Conservation (phyloP, 2,797 vertebrate species). For the Harpagifer antarcticus region DNA sequence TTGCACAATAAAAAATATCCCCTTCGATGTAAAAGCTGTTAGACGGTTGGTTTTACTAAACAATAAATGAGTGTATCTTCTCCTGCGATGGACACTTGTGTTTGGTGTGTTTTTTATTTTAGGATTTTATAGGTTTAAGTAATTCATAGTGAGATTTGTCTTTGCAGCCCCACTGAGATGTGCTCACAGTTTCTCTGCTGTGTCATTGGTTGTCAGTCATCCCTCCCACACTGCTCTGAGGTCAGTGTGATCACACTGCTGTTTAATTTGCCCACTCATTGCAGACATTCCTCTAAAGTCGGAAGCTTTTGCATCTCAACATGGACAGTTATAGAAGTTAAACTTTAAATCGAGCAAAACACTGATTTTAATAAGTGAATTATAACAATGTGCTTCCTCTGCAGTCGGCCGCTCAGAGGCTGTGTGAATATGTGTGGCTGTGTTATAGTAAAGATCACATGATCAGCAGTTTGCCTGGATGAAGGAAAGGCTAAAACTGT, state of each 20-base stretch:
- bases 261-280: background rate
- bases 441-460: slow-evolving; percentile 14
- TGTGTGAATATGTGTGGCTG: background rate
- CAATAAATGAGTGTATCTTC: too few relatives aligned
- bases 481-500: slow-evolving; percentile 27
- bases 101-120: too few relatives aligned
- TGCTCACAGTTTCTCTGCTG: background rate
- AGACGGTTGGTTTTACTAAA: too few relatives aligned
- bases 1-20: too few relatives aligned
- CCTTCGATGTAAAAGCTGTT: too few relatives aligned
- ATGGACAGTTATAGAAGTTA: too few relatives aligned
- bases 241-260: slow-evolving; percentile 15
- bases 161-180: background rate
- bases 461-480: slow-evolving; percentile 14
- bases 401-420: background rate
- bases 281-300: background rate
- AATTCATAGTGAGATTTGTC: background rate
- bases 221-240: background rate
- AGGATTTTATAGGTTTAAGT: background rate
- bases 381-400: background rate
- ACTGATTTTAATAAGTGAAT: too few relatives aligned
- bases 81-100: too few relatives aligned
- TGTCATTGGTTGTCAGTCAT: slow-evolving; percentile 24
- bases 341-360: too few relatives aligned
- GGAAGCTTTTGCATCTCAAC: slow-evolving; percentile 16